Conservation (phyloP, 2,888 invertebrate species). For the Melanostoma mellinum region DNA sequence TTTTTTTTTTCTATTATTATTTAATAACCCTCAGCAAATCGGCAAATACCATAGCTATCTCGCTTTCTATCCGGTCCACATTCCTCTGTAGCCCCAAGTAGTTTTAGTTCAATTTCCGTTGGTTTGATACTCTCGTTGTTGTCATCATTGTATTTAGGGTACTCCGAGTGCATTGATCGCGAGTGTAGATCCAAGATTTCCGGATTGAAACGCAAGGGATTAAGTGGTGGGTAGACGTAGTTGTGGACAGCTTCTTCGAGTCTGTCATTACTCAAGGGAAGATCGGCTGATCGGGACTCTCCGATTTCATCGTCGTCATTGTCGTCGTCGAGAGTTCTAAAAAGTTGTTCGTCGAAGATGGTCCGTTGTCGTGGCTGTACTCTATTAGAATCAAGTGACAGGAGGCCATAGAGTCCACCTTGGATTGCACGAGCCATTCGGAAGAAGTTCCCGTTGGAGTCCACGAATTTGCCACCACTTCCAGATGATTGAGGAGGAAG, state of each 20-base stretch:
- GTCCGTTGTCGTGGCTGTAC: conserved; percentile 51
- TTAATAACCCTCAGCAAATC: conserved; percentile 80
- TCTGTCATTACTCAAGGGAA: conserved; percentile 54
- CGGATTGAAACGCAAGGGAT: conserved; percentile 55
- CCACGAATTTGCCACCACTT: conserved; percentile 52
- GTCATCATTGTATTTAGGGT: conserved; percentile 64
- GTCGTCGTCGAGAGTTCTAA: conserved; percentile 74
- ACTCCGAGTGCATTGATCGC: conserved; percentile 55
- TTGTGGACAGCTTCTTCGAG: conserved; percentile 60
- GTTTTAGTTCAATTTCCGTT: conserved; percentile 73
- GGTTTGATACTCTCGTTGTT: conserved; percentile 43
- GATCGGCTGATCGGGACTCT: conserved; percentile 48
- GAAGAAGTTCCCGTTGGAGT: conserved; percentile 60
- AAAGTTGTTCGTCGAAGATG: conserved; percentile 48
- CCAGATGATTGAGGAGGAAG: conserved; percentile 76
- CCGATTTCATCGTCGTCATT: conserved; percentile 73
- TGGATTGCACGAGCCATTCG: conserved; percentile 63
- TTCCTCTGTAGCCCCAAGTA: conserved; percentile 87
- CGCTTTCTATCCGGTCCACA: conserved; percentile 89
- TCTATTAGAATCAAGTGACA: conserved; percentile 76
- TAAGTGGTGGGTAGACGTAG: conserved; percentile 66
- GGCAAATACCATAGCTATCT: conserved; percentile 87
- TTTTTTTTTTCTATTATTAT: conserved; percentile 15
- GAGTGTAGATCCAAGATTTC: conserved; percentile 45
- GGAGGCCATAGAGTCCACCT: conserved; percentile 71